Evolutionary conservation across 2,113 vertebrate species (phyloP).

Genomic region (Clarias gariepinus): DNA sequence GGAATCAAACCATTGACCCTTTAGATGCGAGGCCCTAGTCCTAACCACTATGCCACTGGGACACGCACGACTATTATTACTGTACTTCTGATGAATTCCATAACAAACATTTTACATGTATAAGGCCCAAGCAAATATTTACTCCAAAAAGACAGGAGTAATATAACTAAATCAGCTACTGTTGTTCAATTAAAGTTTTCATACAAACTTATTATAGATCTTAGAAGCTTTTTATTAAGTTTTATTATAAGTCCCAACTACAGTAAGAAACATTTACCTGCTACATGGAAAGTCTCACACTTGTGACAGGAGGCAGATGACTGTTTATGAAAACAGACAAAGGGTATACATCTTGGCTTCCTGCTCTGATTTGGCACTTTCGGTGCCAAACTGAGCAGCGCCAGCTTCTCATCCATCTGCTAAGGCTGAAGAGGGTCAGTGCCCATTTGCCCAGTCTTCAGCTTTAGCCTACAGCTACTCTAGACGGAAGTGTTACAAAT

Average conservation of each 20-base stretch:
- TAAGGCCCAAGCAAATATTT: neutral
- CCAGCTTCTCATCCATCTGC: slow-evolving; percentile 57
- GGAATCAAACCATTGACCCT: too few relatives aligned
- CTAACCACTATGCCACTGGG: too few relatives aligned
- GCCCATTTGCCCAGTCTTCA: slow-evolving; percentile 40
- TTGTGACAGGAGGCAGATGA: slow-evolving; percentile 29
- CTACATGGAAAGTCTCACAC: slow-evolving; percentile 41
- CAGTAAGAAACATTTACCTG: slow-evolving; percentile 22
- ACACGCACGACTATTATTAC: neutral
- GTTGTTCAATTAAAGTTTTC: neutral
- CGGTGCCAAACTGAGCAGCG: slow-evolving; percentile 48
- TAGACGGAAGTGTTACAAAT: slow-evolving; percentile 25
- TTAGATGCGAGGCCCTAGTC: too few relatives aligned
- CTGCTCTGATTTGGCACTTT: slow-evolving; percentile 54
- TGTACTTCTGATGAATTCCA: neutral
- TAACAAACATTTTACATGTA: neutral
- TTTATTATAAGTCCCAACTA: slow-evolving; percentile 15
- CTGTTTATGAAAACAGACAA: slow-evolving; percentile 57
- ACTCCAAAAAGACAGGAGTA: neutral
- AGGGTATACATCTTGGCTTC: slow-evolving; percentile 56
- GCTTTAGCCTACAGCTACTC: slow-evolving; percentile 37
- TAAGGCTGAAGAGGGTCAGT: slow-evolving; percentile 50
- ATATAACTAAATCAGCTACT: neutral
- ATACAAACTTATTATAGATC: neutral
- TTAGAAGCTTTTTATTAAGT: neutral